Conservation (phyloP, 1,140 invertebrate species). For the Monochamus saltuarius region DNA sequence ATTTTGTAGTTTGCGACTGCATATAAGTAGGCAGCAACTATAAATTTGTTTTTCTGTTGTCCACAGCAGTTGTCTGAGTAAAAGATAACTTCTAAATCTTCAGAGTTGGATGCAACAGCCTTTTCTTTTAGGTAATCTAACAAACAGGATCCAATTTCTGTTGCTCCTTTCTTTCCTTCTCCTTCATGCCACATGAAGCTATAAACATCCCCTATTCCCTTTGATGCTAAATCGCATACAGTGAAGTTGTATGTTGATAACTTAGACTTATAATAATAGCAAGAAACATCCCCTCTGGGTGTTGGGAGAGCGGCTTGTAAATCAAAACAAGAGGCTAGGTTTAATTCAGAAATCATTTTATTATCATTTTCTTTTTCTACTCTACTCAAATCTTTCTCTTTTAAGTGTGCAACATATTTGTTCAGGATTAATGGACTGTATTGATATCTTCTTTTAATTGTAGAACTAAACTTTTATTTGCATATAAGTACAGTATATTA, state of each 20-base stretch:
- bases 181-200: constrained; percentile 54
- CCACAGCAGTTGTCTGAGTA: constrained; percentile 49
- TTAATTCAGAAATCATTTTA: too few species aligned
- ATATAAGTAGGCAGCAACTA: constrained; percentile 39
- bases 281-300: constrained; percentile 43
- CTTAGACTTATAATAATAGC: constrained; percentile 52
- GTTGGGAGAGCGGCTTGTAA: constrained; percentile 45
- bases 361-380: constrained; percentile 18
- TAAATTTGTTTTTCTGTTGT: constrained; percentile 44
- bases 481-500: too few species aligned
- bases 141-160: constrained; percentile 51
- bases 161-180: constrained; percentile 48
- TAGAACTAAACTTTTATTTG: too few species aligned
- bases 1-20: constrained; percentile 39
- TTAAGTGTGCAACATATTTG: constrained; percentile 14
- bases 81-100: constrained; percentile 32
- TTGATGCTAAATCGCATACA: constrained; percentile 47
- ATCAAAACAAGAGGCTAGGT: constrained; percentile 45
- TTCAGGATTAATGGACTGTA: too few species aligned
- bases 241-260: constrained; percentile 51
- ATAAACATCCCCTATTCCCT: constrained; percentile 32
- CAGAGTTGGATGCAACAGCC: constrained; percentile 34
- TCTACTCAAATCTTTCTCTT: constrained; percentile 19
- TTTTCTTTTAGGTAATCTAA: constrained; percentile 43
- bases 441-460: too few species aligned